These are phyloP conservation scores for Branchellion lobata DNA, from an alignment of 2,888 invertebrate genomes.

Conservation along the genomic window DNA sequence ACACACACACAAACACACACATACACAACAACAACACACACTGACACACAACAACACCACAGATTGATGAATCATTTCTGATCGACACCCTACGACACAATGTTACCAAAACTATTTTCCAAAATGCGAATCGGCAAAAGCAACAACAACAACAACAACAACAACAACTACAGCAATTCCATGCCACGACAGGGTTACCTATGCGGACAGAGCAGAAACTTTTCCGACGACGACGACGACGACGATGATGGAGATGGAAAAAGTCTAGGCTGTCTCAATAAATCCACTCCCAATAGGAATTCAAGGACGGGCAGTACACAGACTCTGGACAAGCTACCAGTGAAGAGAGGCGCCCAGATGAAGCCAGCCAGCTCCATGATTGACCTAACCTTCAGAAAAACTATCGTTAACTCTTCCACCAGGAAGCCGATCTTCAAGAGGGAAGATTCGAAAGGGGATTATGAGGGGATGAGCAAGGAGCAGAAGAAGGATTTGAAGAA, in stretches of 20 bases:
- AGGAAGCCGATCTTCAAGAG: background rate
- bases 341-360: background rate
- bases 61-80: too few relatives aligned
- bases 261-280: conserved; percentile 6
- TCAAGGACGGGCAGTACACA: conserved; percentile 28
- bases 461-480: background rate
- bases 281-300: background rate
- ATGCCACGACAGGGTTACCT: background rate
- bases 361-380: conserved; percentile 14
- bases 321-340: conserved; percentile 15
- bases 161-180: background rate
- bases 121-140: background rate
- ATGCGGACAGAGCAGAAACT: background rate
- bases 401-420: background rate
- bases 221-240: conserved; percentile 9
- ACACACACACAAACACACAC: too few relatives aligned
- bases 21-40: too few relatives aligned
- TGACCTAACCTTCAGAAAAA: conserved; percentile 16
- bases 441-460: background rate
- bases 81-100: too few relatives aligned
- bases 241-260: background rate
- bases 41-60: too few relatives aligned
- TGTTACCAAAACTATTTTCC: background rate
- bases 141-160: background rate
- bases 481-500: conserved; percentile 15